Evolutionary conservation across 2,113 vertebrate genomes (phyloP).

Genomic region (Zosterops japonicus): DNA sequence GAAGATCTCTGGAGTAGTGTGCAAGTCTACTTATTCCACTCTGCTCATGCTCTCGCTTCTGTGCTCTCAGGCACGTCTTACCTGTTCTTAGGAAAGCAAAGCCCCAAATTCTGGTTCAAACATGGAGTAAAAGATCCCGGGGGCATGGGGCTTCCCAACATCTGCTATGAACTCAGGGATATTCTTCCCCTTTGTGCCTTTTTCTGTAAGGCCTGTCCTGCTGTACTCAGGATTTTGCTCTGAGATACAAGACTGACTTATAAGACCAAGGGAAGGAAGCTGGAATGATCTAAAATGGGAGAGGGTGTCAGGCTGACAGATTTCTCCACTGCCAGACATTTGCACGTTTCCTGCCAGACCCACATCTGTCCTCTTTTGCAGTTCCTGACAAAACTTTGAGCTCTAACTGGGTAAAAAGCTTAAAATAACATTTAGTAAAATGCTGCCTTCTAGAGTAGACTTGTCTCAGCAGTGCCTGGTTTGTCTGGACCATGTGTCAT

Average conservation of each 20-base stretch:
- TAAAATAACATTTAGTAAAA: not conserved
- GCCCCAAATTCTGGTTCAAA: not conserved
- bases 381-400: not conserved
- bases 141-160: not conserved
- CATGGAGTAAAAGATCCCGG: not conserved
- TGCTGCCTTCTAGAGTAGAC: not conserved
- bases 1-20: not conserved
- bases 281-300: not conserved
- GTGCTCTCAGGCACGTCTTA: not conserved
- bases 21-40: not conserved
- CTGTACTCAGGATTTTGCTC: not conserved
- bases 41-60: not conserved
- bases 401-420: not conserved
- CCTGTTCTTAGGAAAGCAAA: not conserved
- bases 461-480: not conserved
- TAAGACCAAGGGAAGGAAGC: not conserved
- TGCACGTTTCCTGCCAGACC: not conserved
- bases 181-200: not conserved
- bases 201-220: not conserved
- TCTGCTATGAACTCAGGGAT: not conserved
- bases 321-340: not conserved
- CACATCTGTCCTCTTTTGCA: accelerated
- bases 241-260: not conserved
- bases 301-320: not conserved
- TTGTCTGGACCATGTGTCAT: not conserved